Evolutionary conservation across 2,113 vertebrate species (phyloP).

Genomic region (Papio anubis): DNA sequence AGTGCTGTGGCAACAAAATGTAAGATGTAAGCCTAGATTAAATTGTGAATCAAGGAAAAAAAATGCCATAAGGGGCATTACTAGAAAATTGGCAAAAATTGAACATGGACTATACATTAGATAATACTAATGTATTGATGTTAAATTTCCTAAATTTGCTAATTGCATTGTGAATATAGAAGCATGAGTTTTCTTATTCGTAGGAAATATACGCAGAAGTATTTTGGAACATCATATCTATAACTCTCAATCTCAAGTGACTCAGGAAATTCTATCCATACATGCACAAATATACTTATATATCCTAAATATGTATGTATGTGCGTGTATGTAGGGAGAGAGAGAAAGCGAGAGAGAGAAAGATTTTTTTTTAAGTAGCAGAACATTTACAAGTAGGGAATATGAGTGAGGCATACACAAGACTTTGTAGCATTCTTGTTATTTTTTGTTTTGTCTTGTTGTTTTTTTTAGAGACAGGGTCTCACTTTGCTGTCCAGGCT

Average conservation of each 20-base stretch:
- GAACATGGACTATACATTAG: background rate
- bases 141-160: background rate
- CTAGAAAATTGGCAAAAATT: background rate
- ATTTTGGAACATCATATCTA: background rate
- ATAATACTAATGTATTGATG: background rate
- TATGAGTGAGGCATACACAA: background rate
- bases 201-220: background rate
- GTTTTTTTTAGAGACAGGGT: background rate
- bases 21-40: background rate
- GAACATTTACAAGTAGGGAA: background rate
- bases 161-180: background rate
- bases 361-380: background rate
- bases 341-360: background rate
- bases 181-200: background rate
- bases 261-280: background rate
- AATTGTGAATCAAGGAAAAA: background rate
- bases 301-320: background rate
- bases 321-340: background rate
- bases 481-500: background rate
- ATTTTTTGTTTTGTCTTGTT: background rate
- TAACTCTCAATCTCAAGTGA: background rate
- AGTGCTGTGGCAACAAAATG: background rate
- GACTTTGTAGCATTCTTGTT: background rate
- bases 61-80: background rate
- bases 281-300: background rate